Evolutionary conservation across 1,140 invertebrate genomes (phyloP).

Genomic region (Aphis craccivora): DNA sequence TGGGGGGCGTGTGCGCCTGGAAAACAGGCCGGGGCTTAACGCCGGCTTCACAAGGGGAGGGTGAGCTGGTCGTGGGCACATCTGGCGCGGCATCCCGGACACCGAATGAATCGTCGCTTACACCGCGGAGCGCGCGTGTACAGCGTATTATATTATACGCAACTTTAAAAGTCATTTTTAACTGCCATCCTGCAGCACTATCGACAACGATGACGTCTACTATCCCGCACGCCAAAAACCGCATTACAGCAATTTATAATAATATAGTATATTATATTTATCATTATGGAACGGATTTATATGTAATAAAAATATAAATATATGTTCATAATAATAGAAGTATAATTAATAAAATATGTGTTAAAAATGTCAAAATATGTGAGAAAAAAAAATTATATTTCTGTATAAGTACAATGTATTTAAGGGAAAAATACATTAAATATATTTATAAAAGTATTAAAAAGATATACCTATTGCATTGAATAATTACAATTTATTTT

Average conservation of each 20-base stretch:
- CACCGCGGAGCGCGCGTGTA: not conserved
- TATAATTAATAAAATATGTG: no score
- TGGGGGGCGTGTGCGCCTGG: slow-evolving; percentile 45
- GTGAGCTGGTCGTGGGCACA: slow-evolving; percentile 14
- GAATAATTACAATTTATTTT: no score
- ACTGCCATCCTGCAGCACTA: not conserved
- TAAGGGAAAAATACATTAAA: no score
- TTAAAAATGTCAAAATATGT: no score
- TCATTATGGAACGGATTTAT: no score
- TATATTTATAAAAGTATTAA: no score
- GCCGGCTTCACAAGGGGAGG: not conserved
- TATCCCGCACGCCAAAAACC: not conserved
- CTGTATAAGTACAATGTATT: no score
- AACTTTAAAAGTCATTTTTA: slow-evolving; percentile 53
- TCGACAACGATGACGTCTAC: not conserved
- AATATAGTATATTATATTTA: not conserved
- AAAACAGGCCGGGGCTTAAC: slow-evolving; percentile 52
- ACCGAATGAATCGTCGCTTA: slow-evolving; percentile 57
- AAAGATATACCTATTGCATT: no score
- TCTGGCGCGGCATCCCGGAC: slow-evolving; percentile 45
- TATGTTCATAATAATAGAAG: no score
- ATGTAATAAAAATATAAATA: no score
- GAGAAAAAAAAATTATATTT: no score
- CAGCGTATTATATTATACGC: slow-evolving; percentile 3
- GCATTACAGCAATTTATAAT: not conserved